These are phyloP conservation scores for Halisarca cf. caerulea DNA, from an alignment of 37 sponge, comb jelly and placozoan species.

Conservation along the genomic window DNA sequence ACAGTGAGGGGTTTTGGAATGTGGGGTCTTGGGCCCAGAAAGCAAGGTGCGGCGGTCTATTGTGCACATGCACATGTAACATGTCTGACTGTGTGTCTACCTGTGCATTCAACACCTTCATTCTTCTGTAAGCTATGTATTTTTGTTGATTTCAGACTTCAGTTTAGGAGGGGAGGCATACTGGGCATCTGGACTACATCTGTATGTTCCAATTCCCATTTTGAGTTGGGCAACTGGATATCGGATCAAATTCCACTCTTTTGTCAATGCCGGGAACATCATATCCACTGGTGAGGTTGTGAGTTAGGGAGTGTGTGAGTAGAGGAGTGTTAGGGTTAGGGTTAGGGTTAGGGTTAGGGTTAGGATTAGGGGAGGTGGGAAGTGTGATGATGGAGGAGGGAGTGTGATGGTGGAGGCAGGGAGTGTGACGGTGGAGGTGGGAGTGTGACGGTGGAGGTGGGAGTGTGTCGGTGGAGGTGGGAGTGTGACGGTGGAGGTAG, in stretches of 20 bases:
- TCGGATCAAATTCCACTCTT: constrained; percentile 60
- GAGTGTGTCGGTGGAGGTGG: constrained; percentile 36
- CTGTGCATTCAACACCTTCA: too few relatives aligned
- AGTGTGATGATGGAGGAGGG: constrained; percentile 7
- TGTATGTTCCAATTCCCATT: constrained; percentile 76
- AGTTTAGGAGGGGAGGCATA: constrained; percentile 79
- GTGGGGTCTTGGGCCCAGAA: constrained; percentile 84
- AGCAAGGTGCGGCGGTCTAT: constrained; percentile 38
- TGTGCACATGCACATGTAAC: too few relatives aligned
- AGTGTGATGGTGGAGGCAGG: constrained; percentile 20
- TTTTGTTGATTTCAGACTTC: constrained; percentile 35
- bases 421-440: neutral
- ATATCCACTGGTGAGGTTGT: constrained; percentile 18
- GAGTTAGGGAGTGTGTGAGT: constrained; percentile 4
- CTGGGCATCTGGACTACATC: constrained; percentile 79
- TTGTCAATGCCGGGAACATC: constrained; percentile 79
- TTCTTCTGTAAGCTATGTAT: neutral
- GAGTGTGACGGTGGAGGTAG: constrained; percentile 32
- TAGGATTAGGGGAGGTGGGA: constrained; percentile 37
- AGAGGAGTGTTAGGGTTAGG: constrained; percentile 29
- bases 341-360: constrained; percentile 20
- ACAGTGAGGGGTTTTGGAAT: constrained; percentile 84
- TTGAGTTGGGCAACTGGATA: constrained; percentile 32
- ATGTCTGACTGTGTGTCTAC: too few relatives aligned
- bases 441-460: constrained; percentile 22